These are phyloP conservation scores for Micromussa lordhowensis DNA, from an alignment of 92 coral and sea anemone genomes.

Conservation along the genomic window DNA sequence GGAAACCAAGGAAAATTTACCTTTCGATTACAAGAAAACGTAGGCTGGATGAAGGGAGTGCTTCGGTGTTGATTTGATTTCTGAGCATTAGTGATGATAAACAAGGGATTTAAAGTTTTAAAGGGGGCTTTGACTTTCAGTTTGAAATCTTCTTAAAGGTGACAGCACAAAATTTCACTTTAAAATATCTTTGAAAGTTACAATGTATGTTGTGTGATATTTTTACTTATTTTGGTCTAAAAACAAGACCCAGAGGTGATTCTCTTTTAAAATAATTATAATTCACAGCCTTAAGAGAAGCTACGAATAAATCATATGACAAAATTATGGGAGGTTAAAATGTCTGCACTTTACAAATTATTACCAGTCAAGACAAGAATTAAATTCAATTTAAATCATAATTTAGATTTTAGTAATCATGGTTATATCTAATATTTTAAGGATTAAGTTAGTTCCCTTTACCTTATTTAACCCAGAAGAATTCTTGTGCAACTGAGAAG, in stretches of 20 bases:
- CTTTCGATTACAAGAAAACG: too few relatives aligned
- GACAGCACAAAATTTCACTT: neutral
- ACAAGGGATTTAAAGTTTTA: neutral
- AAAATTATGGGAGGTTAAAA: neutral
- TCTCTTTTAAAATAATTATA: neutral
- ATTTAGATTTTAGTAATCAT: neutral
- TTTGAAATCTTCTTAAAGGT: neutral
- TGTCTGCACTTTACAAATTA: neutral
- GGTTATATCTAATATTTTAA: neutral
- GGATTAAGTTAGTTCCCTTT: neutral
- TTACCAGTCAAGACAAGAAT: neutral
- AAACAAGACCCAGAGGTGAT: neutral
- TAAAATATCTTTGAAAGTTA: too few relatives aligned
- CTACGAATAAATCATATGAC: neutral
- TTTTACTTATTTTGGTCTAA: neutral
- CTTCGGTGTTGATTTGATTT: neutral
- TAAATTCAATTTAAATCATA: neutral
- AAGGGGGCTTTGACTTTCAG: neutral
- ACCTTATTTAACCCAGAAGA: slow-evolving; percentile 27
- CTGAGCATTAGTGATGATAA: neutral
- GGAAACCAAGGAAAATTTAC: too few relatives aligned
- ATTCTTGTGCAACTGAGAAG: neutral
- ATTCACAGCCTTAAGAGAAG: neutral
- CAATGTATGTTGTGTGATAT: too few relatives aligned
- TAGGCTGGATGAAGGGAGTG: neutral